Percentiles rank a stretch among this genome's conserved stretches.
phyloP scores from a whole-genome alignment of 1,140 invertebrate genomes.

The Hetaerina americana region DNA sequence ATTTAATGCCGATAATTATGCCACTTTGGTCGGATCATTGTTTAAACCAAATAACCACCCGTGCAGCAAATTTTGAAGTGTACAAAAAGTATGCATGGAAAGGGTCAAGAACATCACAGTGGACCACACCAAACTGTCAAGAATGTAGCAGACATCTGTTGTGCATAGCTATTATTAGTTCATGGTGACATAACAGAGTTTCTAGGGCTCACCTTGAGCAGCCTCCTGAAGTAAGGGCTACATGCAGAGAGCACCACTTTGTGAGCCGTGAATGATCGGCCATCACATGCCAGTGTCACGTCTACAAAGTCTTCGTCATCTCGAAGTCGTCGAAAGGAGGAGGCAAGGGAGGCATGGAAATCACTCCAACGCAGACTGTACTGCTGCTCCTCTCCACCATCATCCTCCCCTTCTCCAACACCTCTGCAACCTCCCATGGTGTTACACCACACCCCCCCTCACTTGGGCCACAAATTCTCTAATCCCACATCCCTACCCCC shows the following conservation, averaged over 20 bases:
- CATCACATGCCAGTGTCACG: conserved; percentile 83
- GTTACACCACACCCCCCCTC: conserved; percentile 3
- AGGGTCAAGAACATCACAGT: too few relatives aligned
- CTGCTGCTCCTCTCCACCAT: conserved; percentile 51
- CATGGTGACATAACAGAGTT: too few relatives aligned
- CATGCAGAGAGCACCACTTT: conserved; percentile 83
- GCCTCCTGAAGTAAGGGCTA: conserved; percentile 78
- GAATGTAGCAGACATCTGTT: too few relatives aligned
- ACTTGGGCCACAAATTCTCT: conserved; percentile 3
- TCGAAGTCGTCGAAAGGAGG: conserved; percentile 68
- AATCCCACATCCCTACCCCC: conserved; percentile 10
- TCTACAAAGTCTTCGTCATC: conserved; percentile 83
- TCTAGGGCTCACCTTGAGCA: conserved; percentile 67
- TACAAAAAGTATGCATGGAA: too few relatives aligned
- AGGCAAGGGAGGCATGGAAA: conserved; percentile 78
- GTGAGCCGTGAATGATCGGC: conserved; percentile 75
- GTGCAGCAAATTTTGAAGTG: too few relatives aligned
- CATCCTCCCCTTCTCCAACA: not conserved
- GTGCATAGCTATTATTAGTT: too few relatives aligned
- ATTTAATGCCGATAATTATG: too few relatives aligned
- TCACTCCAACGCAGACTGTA: conserved; percentile 89
- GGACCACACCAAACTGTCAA: too few relatives aligned
- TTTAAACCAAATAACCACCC: too few relatives aligned
- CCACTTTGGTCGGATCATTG: too few relatives aligned
- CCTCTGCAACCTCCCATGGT: not conserved